phyloP scores from a whole-genome alignment of 2,113 vertebrate genomes.

The Sturnira hondurensis region DNA sequence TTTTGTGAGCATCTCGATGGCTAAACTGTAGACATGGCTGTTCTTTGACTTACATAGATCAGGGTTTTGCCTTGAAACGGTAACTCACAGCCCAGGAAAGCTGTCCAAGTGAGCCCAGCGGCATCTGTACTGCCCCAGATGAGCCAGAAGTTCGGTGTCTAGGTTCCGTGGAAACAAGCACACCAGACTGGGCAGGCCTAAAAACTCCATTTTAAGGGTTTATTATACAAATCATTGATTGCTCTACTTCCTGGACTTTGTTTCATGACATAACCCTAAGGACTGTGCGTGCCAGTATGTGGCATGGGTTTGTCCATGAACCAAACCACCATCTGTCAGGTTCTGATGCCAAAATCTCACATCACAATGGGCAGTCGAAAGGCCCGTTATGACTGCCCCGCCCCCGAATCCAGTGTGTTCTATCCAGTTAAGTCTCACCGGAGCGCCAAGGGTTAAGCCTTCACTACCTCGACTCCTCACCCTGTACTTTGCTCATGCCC shows the following conservation, averaged over 20 bases:
- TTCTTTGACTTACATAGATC: not conserved
- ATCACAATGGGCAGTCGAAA: no score
- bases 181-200: not conserved
- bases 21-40: not conserved
- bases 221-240: not conserved
- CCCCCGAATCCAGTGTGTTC: not conserved
- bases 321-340: not conserved
- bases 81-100: not conserved
- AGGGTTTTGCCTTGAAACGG: not conserved
- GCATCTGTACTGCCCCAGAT: not conserved
- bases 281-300: not conserved
- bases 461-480: not conserved
- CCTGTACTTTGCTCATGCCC: not conserved
- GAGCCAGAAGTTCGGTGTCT: not conserved
- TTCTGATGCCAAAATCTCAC: not conserved
- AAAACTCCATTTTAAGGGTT: not conserved
- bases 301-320: not conserved
- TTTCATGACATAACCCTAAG: not conserved
- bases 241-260: not conserved
- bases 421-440: fast-evolving
- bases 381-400: not conserved
- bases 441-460: not conserved
- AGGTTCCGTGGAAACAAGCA: not conserved
- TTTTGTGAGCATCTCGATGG: not conserved
- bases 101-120: not conserved